A percentile compares a stretch with the other conserved stretches of the same genome.
These are phyloP conservation scores for Actinia tenebrosa DNA, from an alignment of 64 coral and sea anemone genomes.

Conservation along the genomic window DNA sequence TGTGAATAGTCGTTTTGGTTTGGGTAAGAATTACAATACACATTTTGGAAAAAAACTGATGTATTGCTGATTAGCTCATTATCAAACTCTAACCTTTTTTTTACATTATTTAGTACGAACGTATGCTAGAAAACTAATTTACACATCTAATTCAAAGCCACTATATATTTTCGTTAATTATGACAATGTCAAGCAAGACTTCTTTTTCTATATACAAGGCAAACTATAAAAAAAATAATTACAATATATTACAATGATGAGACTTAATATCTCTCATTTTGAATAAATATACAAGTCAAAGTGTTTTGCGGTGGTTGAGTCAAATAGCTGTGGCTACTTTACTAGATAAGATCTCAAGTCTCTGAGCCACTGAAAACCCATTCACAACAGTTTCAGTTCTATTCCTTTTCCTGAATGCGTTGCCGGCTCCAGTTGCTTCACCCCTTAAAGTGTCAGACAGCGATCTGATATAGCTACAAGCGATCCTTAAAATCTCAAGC, in stretches of 20 bases:
- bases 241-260: neutral
- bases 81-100: too few species aligned
- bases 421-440: constrained; percentile 33
- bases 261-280: neutral
- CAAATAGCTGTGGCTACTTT: constrained; percentile 7
- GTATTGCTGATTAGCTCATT: too few species aligned
- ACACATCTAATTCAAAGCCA: neutral
- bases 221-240: constrained; percentile 1
- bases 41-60: too few species aligned
- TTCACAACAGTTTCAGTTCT: constrained; percentile 75
- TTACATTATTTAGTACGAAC: too few species aligned
- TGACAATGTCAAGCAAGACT: neutral
- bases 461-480: constrained; percentile 91
- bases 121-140: neutral
- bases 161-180: neutral
- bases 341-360: constrained; percentile 82
- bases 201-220: neutral
- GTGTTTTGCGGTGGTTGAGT: neutral
- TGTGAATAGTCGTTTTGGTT: too few species aligned
- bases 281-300: neutral
- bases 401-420: constrained; percentile 47
- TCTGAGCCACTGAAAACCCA: constrained; percentile 90
- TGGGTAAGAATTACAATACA: too few species aligned
- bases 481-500: constrained; percentile 92
- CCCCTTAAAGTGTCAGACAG: constrained; percentile 85